Conservation (phyloP, 2,888 invertebrate species). For the Mamestra brassicae region DNA sequence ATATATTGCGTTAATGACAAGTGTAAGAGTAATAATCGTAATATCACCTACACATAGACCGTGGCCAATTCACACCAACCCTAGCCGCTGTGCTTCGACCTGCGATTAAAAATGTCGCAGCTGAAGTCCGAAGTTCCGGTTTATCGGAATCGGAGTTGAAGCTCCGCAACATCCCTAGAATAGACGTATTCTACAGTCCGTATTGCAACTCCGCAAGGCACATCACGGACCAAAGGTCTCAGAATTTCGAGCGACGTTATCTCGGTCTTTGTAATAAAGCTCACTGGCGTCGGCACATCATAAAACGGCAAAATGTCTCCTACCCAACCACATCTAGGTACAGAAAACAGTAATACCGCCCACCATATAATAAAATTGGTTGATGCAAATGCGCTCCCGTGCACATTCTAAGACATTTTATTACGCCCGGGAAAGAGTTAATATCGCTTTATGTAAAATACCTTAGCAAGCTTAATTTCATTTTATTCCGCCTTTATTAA, state of each 20-base stretch:
- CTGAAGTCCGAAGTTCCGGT: conserved; percentile 1
- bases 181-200: conserved; percentile 31
- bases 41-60: no score
- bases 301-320: conserved; percentile 76
- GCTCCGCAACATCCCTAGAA: no score
- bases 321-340: conserved; percentile 64
- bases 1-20: no score
- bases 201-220: conserved; percentile 67
- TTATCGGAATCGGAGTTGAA: no score
- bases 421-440: conserved; percentile 80
- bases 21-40: no score
- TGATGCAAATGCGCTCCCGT: conserved; percentile 77
- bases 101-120: no score
- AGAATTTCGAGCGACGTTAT: conserved; percentile 61
- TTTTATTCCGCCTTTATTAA: conserved; percentile 70
- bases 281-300: conserved; percentile 70
- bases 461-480: conserved; percentile 71
- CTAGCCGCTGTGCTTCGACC: no score
- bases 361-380: conserved; percentile 64
- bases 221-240: conserved; percentile 52
- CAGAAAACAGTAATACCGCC: conserved; percentile 40
- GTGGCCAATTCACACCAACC: no score
- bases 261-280: conserved; percentile 73
- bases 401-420: conserved; percentile 81
- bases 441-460: conserved; percentile 82